These are phyloP conservation scores for Oreochromis mossambicus DNA, from an alignment of 2,797 vertebrate species.

Conservation along the genomic window DNA sequence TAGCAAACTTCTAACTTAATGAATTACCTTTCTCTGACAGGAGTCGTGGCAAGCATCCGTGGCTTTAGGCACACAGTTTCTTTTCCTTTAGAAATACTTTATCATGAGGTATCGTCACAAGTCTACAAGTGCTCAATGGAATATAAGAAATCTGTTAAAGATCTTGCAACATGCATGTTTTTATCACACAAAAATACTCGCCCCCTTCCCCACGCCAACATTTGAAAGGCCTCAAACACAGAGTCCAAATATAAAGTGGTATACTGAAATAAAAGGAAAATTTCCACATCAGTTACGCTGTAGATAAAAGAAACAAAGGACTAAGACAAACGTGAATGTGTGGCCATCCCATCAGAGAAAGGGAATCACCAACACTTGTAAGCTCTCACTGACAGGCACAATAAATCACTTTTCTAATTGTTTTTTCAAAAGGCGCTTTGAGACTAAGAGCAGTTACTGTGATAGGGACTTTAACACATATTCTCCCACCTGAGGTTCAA, in stretches of 20 bases:
- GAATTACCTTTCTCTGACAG: neutral
- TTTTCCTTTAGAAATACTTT: neutral
- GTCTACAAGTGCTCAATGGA: slow-evolving; percentile 31
- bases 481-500: slow-evolving; percentile 20
- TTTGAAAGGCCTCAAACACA: slow-evolving; percentile 29
- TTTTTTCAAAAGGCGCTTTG: slow-evolving; percentile 39
- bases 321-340: slow-evolving; percentile 4
- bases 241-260: slow-evolving; percentile 10
- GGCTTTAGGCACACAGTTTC: neutral
- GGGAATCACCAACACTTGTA: neutral
- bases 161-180: slow-evolving; percentile 17
- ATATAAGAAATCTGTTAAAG: slow-evolving; percentile 14
- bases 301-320: slow-evolving; percentile 5
- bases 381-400: slow-evolving; percentile 40
- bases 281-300: neutral
- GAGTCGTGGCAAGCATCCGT: neutral
- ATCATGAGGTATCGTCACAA: slow-evolving; percentile 36
- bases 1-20: neutral
- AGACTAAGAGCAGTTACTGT: slow-evolving; percentile 12
- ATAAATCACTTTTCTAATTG: neutral
- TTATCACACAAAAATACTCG: slow-evolving; percentile 14
- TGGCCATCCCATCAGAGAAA: neutral
- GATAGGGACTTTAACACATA: neutral
- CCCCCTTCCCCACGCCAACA: neutral
- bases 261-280: neutral